A percentile compares a stretch with the other conserved stretches of the same genome.
Evolutionary conservation across 37 sponge, comb jelly and placozoan species (phyloP).

Genomic region (Cliona cf. orientalis): DNA sequence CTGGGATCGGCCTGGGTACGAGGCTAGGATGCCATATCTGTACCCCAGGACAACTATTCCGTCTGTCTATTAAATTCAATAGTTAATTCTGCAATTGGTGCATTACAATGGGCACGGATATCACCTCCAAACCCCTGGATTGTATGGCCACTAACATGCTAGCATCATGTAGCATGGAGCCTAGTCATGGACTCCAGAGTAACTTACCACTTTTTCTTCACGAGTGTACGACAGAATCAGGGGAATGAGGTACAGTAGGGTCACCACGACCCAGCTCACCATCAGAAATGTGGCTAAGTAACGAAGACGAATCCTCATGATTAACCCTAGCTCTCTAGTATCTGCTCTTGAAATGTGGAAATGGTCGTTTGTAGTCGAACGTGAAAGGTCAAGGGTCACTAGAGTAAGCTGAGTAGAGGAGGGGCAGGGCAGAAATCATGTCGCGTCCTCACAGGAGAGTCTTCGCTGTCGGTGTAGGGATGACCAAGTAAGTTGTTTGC

Average conservation of each 20-base stretch:
- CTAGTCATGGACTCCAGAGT: not conserved
- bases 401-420: conserved; percentile 21
- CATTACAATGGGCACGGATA: too few relatives aligned
- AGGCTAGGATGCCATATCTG: too few relatives aligned
- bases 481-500: conserved; percentile 69
- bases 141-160: too few relatives aligned
- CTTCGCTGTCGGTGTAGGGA: conserved; percentile 67
- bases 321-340: too few relatives aligned
- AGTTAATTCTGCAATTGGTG: too few relatives aligned
- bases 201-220: conserved; percentile 45
- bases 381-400: too few relatives aligned
- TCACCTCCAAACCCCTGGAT: too few relatives aligned
- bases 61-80: too few relatives aligned
- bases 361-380: too few relatives aligned
- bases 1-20: too few relatives aligned
- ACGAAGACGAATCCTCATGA: conserved; percentile 30
- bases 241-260: conserved; percentile 15
- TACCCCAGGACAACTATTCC: not conserved
- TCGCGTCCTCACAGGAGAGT: conserved; percentile 24
- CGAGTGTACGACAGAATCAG: not conserved
- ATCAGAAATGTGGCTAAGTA: conserved; percentile 9
- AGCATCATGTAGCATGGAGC: too few relatives aligned
- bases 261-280: conserved; percentile 27
- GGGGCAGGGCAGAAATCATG: not conserved
- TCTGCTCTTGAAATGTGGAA: too few relatives aligned